These are phyloP conservation scores for Centropristis striata DNA, from an alignment of 2,113 vertebrate species.

Conservation along the genomic window DNA sequence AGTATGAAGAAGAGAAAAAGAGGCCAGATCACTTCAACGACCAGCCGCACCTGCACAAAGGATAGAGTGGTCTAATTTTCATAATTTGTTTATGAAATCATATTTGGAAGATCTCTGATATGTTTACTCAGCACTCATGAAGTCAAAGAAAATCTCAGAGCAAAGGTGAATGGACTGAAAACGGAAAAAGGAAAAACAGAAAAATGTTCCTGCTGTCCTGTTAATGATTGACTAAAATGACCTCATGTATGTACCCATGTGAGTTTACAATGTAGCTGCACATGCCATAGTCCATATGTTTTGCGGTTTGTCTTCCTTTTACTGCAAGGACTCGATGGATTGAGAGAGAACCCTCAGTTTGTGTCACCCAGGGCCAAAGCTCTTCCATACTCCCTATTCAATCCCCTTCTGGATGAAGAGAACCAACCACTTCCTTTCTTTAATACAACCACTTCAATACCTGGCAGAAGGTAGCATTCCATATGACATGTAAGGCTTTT, in stretches of 20 bases:
- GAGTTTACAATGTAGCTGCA: not conserved
- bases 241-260: not conserved
- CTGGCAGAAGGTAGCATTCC: slow-evolving; percentile 26
- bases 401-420: slow-evolving; percentile 56
- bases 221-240: slow-evolving; percentile 9
- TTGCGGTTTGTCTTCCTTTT: slow-evolving; percentile 23
- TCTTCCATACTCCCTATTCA: slow-evolving; percentile 50
- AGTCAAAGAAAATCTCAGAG: slow-evolving; percentile 1
- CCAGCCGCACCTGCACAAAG: slow-evolving; percentile 89
- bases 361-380: slow-evolving; percentile 39
- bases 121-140: not conserved
- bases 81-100: slow-evolving; percentile 6
- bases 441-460: slow-evolving; percentile 53
- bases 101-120: not conserved
- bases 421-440: slow-evolving; percentile 31
- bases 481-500: slow-evolving; percentile 34
- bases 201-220: not conserved
- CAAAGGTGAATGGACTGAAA: no score
- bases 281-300: slow-evolving; percentile 19
- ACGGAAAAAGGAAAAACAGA: no score
- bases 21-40: slow-evolving; percentile 95
- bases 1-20: slow-evolving; percentile 97
- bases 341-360: slow-evolving; percentile 45
- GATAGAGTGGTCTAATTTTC: not conserved
- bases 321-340: slow-evolving; percentile 34